Percentiles rank a stretch among this genome's conserved stretches.
These are phyloP conservation scores for Philopedon plagiatum DNA, from an alignment of 2,888 invertebrate genomes.

Conservation along the genomic window DNA sequence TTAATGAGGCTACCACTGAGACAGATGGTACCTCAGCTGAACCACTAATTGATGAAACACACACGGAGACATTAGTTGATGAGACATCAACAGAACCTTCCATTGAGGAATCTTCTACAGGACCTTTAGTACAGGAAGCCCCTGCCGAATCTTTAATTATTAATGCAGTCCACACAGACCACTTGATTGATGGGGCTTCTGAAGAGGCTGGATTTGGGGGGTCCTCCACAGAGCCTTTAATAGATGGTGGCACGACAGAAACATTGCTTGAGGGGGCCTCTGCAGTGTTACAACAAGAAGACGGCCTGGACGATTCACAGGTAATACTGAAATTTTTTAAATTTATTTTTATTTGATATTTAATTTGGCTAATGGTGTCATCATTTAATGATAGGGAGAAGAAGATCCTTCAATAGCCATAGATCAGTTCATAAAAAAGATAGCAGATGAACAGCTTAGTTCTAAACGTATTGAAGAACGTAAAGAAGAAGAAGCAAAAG, in stretches of 20 bases:
- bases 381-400: conserved; percentile 29
- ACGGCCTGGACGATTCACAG: conserved; percentile 37
- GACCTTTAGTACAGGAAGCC: neutral
- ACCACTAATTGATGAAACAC: conserved; percentile 8
- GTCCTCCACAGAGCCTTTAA: neutral
- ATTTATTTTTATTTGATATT: neutral
- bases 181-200: neutral
- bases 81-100: conserved; percentile 30
- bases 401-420: conserved; percentile 51
- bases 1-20: conserved; percentile 1
- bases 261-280: conserved; percentile 1
- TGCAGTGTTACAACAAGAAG: conserved; percentile 12
- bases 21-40: neutral
- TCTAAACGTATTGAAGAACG: conserved; percentile 48
- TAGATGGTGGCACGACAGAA: neutral
- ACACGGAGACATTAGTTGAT: conserved; percentile 8
- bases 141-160: neutral
- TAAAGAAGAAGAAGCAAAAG: conserved; percentile 41
- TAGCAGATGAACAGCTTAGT: conserved; percentile 52
- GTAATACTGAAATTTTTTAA: conserved; percentile 11
- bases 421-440: conserved; percentile 51
- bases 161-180: neutral
- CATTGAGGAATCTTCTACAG: neutral
- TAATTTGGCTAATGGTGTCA: neutral
- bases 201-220: neutral